Evolutionary conservation across 2,113 vertebrate genomes (phyloP).

Genomic region (Plectropomus leopardus): DNA sequence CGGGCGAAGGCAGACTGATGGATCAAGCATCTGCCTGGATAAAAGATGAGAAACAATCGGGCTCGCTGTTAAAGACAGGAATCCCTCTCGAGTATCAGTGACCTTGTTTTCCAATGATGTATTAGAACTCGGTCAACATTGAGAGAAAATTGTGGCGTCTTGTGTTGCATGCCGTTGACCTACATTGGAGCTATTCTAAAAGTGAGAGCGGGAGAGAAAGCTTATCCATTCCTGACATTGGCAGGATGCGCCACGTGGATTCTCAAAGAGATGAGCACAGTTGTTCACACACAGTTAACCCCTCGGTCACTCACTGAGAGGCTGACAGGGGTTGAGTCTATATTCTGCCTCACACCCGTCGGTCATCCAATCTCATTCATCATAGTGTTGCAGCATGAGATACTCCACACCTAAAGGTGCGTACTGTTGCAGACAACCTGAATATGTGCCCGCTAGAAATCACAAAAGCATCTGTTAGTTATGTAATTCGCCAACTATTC

Average conservation of each 20-base stretch:
- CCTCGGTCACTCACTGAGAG: slow-evolving; percentile 39
- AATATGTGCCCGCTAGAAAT: slow-evolving; percentile 12
- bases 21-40: slow-evolving; percentile 73
- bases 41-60: slow-evolving; percentile 66
- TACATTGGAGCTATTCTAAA: slow-evolving; percentile 64
- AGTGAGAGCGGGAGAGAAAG: slow-evolving; percentile 28
- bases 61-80: slow-evolving; percentile 60
- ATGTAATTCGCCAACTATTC: slow-evolving; percentile 21
- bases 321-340: slow-evolving; percentile 37
- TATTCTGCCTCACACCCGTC: slow-evolving; percentile 55
- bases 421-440: slow-evolving; percentile 37
- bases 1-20: slow-evolving; percentile 60
- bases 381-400: slow-evolving; percentile 5
- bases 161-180: slow-evolving; percentile 67
- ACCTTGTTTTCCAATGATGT: slow-evolving; percentile 71
- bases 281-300: slow-evolving; percentile 76
- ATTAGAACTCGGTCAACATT: slow-evolving; percentile 70
- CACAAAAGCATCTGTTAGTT: slow-evolving; percentile 33
- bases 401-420: slow-evolving; percentile 48
- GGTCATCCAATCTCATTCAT: slow-evolving; percentile 56
- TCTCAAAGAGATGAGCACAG: slow-evolving; percentile 56
- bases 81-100: slow-evolving; percentile 72
- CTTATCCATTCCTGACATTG: slow-evolving; percentile 34
- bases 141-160: slow-evolving; percentile 54
- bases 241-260: slow-evolving; percentile 37